Evolutionary conservation across 2,797 vertebrate species (phyloP), one percentile per base, ranked within the genome.

Genomic region (Labroides dimidiatus): DNA sequence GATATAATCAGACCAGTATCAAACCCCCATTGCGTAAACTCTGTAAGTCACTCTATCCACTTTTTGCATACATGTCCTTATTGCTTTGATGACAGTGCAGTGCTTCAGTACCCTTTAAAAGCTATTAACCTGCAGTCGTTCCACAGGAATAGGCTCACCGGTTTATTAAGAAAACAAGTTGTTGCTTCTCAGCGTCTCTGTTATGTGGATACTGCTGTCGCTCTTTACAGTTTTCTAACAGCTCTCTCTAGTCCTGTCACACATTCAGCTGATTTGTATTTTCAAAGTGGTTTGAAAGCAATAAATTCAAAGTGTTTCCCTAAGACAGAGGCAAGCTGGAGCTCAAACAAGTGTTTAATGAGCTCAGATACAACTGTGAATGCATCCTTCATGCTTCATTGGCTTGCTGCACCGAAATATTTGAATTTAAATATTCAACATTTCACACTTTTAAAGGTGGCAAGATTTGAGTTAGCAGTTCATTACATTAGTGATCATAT

Each of bases 221-320:
- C n/a, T 12, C 10, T 11, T 7, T 21, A 21, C 27, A 16, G 23
- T 45, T 13, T 60, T 67, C 55, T 47, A 76, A 61, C 45, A 57
- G 45, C 61, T 74, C 65, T 57, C 61, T 76, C 62, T 74, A 41
- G 19, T 42, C 49, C 67, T 79, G 70, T 84, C 55, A 72, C 78
- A 78, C 30, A 52, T 68, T 81, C 71, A 72, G 54, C 39, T 64
- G 47, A 30, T 49, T 74, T 76, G 67, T 49, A 66, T 82, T 77
- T 78, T 54, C 24, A 72, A 61, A 78, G 60, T 49, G 36, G 33
- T 60, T 57, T 17, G 23, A 55, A 2, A 12, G 50, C 41, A 42
- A 58, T 84, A 70, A 64, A 80, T 84, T 55, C 37, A 10, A 60
- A 36, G 30, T 8, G 0, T 69, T 76, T 71, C 56, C 36, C 47